These are phyloP conservation scores for Orchestes rusci DNA, from an alignment of 2,888 invertebrate species.

Conservation along the genomic window DNA sequence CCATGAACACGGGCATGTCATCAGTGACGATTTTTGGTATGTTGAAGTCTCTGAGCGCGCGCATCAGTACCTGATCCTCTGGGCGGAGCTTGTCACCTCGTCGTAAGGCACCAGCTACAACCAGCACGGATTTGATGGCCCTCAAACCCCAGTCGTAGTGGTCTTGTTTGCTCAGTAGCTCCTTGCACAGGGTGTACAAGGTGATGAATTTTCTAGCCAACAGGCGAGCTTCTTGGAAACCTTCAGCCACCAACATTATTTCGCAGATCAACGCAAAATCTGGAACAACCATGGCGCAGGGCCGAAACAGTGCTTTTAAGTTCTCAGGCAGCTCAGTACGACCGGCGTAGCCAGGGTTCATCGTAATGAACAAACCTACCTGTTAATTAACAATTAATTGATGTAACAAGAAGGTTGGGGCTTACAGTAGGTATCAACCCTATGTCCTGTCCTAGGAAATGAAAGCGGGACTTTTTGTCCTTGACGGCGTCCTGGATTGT, in stretches of 20 bases:
- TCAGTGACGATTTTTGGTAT: slow-evolving; percentile 92
- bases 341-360: slow-evolving; percentile 96
- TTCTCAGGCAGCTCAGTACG: slow-evolving; percentile 85
- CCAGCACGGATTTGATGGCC: slow-evolving; percentile 92
- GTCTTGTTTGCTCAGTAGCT: slow-evolving; percentile 88
- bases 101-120: slow-evolving; percentile 88
- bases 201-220: slow-evolving; percentile 92
- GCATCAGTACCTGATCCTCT: slow-evolving; percentile 91
- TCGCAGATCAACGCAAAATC: slow-evolving; percentile 94
- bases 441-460: slow-evolving; percentile 80
- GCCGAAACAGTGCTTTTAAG: slow-evolving; percentile 65
- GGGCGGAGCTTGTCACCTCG: slow-evolving; percentile 67
- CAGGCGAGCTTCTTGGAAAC: slow-evolving; percentile 78
- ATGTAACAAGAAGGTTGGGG: slow-evolving; percentile 6
- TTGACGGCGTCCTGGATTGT: slow-evolving; percentile 81
- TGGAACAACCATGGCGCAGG: slow-evolving; percentile 96
- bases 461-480: slow-evolving; percentile 68
- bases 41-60: slow-evolving; percentile 89
- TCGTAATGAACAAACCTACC: slow-evolving; percentile 88
- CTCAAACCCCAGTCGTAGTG: slow-evolving; percentile 96
- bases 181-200: slow-evolving; percentile 81
- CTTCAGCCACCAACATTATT: slow-evolving; percentile 95
- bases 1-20: slow-evolving; percentile 88
- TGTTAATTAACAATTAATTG: slow-evolving; percentile 18
- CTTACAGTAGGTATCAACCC: slow-evolving; percentile 58